Conservation (phyloP, 2,888 invertebrate species). For the Lasioglossum lativentre region DNA sequence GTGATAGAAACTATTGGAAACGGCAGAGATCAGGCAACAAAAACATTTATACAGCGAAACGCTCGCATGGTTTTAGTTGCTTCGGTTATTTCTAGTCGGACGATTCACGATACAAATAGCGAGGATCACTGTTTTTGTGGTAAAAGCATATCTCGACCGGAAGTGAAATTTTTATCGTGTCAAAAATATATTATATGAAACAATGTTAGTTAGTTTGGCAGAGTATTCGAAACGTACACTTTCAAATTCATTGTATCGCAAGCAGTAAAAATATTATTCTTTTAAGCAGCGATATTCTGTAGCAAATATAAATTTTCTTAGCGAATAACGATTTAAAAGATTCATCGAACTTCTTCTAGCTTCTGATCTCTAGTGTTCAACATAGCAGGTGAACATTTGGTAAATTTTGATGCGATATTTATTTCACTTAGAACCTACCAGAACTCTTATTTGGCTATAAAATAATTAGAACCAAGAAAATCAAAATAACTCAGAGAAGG, state of each 20-base stretch:
- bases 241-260: background rate
- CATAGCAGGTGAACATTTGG: no score
- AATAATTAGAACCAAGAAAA: background rate
- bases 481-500: background rate
- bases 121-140: background rate
- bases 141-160: background rate
- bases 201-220: background rate
- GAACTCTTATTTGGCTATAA: background rate
- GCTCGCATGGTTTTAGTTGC: background rate
- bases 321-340: background rate
- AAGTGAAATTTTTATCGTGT: background rate
- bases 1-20: background rate
- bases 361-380: no score
- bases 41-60: background rate
- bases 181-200: background rate
- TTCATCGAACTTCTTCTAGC: background rate
- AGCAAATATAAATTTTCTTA: background rate
- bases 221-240: background rate
- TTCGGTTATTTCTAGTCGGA: background rate
- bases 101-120: background rate
- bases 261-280: background rate
- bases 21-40: background rate
- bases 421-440: no score
- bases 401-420: no score
- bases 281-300: background rate